Evolutionary conservation across 2,797 vertebrate genomes (phyloP).

Genomic region (Pipistrellus nathusii): DNA sequence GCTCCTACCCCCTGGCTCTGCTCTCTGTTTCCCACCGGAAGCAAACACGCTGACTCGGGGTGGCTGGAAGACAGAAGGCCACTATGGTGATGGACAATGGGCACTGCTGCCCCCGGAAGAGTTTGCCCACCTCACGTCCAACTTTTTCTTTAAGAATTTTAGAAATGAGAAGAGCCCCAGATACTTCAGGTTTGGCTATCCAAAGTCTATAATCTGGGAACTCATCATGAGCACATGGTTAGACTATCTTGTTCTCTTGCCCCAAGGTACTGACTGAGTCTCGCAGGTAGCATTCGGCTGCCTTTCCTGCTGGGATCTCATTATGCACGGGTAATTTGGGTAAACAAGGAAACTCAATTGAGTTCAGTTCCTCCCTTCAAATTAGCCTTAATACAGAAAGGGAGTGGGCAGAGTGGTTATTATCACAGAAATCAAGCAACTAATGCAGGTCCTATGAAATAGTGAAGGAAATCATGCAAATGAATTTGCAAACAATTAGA

Average conservation of each 20-base stretch:
- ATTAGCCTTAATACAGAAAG: slow-evolving; percentile 77
- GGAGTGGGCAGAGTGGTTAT: slow-evolving; percentile 71
- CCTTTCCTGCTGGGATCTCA: slow-evolving; percentile 68
- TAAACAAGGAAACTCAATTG: slow-evolving; percentile 68
- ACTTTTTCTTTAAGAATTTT: not conserved
- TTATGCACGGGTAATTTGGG: slow-evolving; percentile 70
- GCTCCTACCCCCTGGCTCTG: not conserved
- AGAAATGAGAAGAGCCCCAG: not conserved
- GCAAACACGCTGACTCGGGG: not conserved
- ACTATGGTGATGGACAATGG: not conserved
- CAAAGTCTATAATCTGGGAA: not conserved
- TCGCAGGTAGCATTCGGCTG: not conserved
- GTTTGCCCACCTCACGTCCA: not conserved
- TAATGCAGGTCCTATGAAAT: slow-evolving; percentile 76
- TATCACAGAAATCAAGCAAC: slow-evolving; percentile 76
- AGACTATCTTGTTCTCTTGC: slow-evolving; percentile 65
- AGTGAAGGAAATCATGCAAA: slow-evolving; percentile 78
- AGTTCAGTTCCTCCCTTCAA: slow-evolving; percentile 79
- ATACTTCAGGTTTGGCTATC: not conserved
- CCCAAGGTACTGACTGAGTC: slow-evolving; percentile 40
- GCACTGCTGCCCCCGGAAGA: not conserved
- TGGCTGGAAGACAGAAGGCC: not conserved
- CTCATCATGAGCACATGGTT: not conserved
- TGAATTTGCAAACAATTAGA: slow-evolving; percentile 79
- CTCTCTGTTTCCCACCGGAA: not conserved